Conservation (phyloP, 1,140 invertebrate genomes). For the Caenorhabditis tropicalis region DNA sequence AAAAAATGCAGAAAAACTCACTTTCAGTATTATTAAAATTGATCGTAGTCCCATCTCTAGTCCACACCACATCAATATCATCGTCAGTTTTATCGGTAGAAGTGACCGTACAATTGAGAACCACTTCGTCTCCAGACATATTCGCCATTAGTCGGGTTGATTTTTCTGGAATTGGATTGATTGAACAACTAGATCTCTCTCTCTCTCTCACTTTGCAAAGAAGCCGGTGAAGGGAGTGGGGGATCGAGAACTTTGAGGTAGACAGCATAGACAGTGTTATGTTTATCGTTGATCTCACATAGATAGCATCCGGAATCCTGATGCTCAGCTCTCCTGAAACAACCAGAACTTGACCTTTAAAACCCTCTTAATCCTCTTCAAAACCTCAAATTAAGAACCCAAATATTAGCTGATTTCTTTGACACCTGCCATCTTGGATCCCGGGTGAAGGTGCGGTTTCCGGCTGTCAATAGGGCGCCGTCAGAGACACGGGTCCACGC, state of each 20-base stretch:
- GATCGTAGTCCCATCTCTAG: constrained; percentile 49
- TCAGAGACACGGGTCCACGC: constrained; percentile 55
- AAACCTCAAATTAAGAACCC: constrained; percentile 59
- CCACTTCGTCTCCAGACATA: constrained; percentile 56
- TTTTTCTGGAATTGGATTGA: constrained; percentile 57
- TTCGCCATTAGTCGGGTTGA: constrained; percentile 52
- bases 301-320: constrained; percentile 56
- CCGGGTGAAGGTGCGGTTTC: constrained; percentile 44
- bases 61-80: constrained; percentile 51
- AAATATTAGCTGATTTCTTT: constrained; percentile 54
- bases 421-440: constrained; percentile 58
- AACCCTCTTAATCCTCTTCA: neutral
- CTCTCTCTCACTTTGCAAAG: constrained; percentile 39
- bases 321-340: constrained; percentile 51
- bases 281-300: constrained; percentile 58
- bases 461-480: constrained; percentile 55
- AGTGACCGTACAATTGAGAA: constrained; percentile 56
- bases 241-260: constrained; percentile 50
- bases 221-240: constrained; percentile 10
- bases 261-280: constrained; percentile 55
- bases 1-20: no score
- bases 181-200: no score
- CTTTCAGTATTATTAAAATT: constrained; percentile 53
- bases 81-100: constrained; percentile 28
- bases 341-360: no score